Base-by-base conservation (phyloP, 2,888 invertebrate genomes). In the Luffia ferchaultella region DNA sequence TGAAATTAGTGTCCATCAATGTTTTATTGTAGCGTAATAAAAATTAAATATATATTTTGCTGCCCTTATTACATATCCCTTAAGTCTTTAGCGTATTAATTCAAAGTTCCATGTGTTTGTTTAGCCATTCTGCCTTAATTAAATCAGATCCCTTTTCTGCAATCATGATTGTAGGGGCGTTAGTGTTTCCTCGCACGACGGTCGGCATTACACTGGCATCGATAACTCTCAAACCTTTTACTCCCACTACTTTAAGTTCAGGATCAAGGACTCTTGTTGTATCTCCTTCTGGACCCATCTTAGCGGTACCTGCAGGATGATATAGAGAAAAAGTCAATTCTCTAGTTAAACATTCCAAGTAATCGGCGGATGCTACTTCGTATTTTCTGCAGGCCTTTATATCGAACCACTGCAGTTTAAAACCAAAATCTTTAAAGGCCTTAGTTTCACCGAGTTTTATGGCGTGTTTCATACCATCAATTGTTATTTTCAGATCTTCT, bases 181-280 rank as follows among this genome's bases (percentile, higher is more conserved):
- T 87, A 0, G 86, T 89, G 55, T 89, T 89, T 1, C 86, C 89
- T 44, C 86, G 85, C 0, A 87, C 79, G 53, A 89, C 79, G 15
- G 63, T 75, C 0, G 90, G 90, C 88, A 90, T 90, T 18, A 89
- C 78, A 62, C 89, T 89, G 0, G 86, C 88, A 62, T 90, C 90
- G n/a, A 87, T 77, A 0, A 89, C 88, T 50, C 90, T 71, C 1
- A 90, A 58, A 0, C 80, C 72, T 53, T 78, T 57, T 0, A 87
- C 65, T 0, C 85, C 85, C 17, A 79, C 76, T 0, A 89, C 87
- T 20, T 71, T 83, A 0, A 89, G 63, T 50, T 79, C 74, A n/a
- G 83, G 65, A 58, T 88, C 85, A 0, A 89, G 88, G 0, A 89
- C 88, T 0, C 88, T 70, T 9, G 59, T 62, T 0, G 66, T 57